A percentile compares a stretch with the other conserved stretches of the same genome.
phyloP scores from a whole-genome alignment of 2,113 vertebrate species.

The Psittacara wagleri region DNA sequence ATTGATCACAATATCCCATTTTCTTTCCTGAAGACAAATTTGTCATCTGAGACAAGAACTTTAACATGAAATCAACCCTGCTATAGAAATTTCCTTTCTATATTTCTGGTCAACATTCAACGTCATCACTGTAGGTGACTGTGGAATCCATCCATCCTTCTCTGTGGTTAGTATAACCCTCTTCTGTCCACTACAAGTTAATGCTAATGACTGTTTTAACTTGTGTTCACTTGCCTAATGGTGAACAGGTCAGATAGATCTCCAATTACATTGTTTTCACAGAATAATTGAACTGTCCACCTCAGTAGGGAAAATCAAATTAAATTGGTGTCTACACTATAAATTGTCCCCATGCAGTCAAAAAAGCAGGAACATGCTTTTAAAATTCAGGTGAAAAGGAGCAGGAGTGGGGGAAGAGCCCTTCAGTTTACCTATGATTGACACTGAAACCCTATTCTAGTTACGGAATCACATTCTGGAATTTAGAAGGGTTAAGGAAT shows the following conservation, averaged over 20 bases:
- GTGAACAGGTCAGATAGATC: neutral
- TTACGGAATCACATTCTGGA: neutral
- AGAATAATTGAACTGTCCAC: neutral
- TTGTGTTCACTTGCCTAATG: neutral
- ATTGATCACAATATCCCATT: neutral
- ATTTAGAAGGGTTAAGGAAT: neutral
- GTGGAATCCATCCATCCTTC: neutral
- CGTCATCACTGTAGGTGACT: neutral
- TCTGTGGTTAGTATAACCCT: accelerated
- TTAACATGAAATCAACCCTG: neutral
- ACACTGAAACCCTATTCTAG: neutral
- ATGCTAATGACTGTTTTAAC: neutral
- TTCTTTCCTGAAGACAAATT: neutral
- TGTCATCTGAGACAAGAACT: neutral
- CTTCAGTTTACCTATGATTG: neutral
- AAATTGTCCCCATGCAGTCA: neutral
- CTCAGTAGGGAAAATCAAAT: neutral
- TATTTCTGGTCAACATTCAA: neutral
- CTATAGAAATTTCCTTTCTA: neutral
- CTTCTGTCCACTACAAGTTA: neutral
- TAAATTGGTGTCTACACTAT: neutral
- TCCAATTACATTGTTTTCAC: neutral
- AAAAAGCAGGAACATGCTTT: neutral
- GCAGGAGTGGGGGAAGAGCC: neutral
- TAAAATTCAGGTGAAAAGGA: neutral